A percentile compares a stretch with the other conserved stretches of the same genome.
Conservation (phyloP, 92 coral and sea anemone species). For the Phenganax subtilis region DNA sequence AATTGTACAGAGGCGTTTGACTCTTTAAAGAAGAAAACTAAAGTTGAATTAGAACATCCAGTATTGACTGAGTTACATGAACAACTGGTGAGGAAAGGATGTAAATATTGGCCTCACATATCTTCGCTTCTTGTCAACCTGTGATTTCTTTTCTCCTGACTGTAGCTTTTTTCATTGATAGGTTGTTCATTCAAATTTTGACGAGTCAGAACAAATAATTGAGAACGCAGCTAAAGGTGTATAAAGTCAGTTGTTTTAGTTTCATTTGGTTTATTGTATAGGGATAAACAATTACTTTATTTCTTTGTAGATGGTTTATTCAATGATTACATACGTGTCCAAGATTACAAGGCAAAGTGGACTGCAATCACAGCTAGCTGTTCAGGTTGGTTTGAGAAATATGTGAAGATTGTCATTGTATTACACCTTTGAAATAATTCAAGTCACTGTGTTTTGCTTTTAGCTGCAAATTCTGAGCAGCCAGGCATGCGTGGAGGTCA, state of each 20-base stretch:
- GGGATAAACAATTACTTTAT: neutral
- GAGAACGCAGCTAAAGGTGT: slow-evolving; percentile 79
- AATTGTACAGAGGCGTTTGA: slow-evolving; percentile 95
- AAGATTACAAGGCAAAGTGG: slow-evolving; percentile 87
- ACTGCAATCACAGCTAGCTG: slow-evolving; percentile 64
- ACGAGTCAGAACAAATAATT: slow-evolving; percentile 70
- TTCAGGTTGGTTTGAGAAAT: slow-evolving; percentile 42
- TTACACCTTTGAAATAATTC: neutral
- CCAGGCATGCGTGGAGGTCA: slow-evolving; percentile 99
- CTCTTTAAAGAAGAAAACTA: slow-evolving; percentile 85
- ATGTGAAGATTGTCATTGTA: neutral
- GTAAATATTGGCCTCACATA: neutral
- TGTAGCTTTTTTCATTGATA: neutral
- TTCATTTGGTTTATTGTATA: neutral
- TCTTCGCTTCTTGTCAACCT: neutral
- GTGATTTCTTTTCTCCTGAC: neutral
- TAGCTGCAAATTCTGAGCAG: slow-evolving; percentile 43
- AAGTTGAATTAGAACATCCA: slow-evolving; percentile 79
- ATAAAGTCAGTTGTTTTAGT: neutral
- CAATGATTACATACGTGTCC: slow-evolving; percentile 67
- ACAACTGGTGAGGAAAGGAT: slow-evolving; percentile 49
- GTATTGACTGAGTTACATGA: slow-evolving; percentile 82
- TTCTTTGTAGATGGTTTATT: slow-evolving; percentile 67
- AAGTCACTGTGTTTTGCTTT: neutral
- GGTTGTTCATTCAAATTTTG: slow-evolving; percentile 79